A percentile compares a stretch with the other conserved stretches of the same genome.
Evolutionary conservation across 2,797 vertebrate genomes (phyloP).

Genomic region (Sorex maritimensis): DNA sequence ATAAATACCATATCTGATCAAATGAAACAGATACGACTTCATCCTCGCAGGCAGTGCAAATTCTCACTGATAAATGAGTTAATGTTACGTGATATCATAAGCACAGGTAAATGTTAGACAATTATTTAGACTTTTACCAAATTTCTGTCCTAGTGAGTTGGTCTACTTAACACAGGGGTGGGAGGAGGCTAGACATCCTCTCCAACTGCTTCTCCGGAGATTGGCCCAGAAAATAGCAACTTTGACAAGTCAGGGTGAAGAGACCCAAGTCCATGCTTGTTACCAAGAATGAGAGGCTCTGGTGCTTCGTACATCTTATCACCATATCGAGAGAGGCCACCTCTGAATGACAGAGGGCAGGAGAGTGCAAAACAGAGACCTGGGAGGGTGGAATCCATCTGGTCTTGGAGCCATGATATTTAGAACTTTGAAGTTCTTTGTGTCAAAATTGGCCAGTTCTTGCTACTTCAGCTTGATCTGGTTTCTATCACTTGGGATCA

Average conservation of each 20-base stretch:
- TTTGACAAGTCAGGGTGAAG: background rate
- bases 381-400: background rate
- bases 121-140: background rate
- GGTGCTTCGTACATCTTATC: background rate
- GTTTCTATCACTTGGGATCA: background rate
- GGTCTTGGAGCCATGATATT: background rate
- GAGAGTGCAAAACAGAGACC: background rate
- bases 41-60: background rate
- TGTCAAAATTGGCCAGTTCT: background rate
- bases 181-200: too few species aligned
- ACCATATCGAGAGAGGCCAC: background rate
- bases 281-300: background rate
- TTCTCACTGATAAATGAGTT: too few species aligned
- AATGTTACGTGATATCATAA: background rate
- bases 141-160: background rate
- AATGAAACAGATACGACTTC: background rate
- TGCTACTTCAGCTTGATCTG: background rate
- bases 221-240: background rate
- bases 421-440: background rate
- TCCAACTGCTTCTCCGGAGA: background rate
- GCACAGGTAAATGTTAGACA: background rate
- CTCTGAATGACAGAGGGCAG: background rate
- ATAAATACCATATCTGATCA: background rate
- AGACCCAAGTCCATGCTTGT: constrained; percentile 4
- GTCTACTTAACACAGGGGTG: background rate